phyloP scores from a whole-genome alignment of 2,113 vertebrate genomes.

The Phylloscopus trochilus region DNA sequence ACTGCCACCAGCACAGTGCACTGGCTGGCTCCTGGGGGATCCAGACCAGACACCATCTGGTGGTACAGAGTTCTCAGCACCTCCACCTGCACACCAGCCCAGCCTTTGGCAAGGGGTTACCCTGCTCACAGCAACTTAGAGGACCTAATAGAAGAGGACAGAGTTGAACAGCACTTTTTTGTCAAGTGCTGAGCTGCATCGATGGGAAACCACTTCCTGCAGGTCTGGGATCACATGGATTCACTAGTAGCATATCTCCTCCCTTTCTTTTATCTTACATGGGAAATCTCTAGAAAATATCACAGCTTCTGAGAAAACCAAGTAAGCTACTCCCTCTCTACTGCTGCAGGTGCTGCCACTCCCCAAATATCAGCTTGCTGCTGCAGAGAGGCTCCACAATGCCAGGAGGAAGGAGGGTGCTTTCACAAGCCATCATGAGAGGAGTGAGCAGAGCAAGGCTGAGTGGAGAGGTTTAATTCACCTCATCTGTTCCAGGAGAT shows the following conservation, averaged over 20 bases:
- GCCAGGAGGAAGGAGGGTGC: fast-evolving
- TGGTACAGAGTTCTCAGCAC: neutral
- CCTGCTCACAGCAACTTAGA: neutral
- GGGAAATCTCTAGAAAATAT: neutral
- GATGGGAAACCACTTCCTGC: neutral
- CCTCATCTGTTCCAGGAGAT: neutral
- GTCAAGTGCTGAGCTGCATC: neutral
- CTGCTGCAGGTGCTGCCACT: neutral
- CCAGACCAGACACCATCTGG: neutral
- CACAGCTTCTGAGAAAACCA: neutral
- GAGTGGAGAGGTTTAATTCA: neutral
- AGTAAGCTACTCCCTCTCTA: neutral
- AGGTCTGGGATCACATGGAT: neutral
- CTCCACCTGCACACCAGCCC: neutral
- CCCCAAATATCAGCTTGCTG: neutral
- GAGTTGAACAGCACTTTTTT: neutral
- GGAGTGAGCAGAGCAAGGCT: neutral
- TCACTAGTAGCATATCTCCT: neutral
- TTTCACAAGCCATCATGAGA: neutral
- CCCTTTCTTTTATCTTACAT: neutral
- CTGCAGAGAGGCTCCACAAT: neutral
- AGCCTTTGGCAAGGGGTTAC: neutral
- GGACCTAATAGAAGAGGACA: neutral
- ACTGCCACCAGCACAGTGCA: neutral
- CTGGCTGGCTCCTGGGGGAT: neutral